Conservation (phyloP, 2,888 invertebrate species). For the Calameuta pallipes region DNA sequence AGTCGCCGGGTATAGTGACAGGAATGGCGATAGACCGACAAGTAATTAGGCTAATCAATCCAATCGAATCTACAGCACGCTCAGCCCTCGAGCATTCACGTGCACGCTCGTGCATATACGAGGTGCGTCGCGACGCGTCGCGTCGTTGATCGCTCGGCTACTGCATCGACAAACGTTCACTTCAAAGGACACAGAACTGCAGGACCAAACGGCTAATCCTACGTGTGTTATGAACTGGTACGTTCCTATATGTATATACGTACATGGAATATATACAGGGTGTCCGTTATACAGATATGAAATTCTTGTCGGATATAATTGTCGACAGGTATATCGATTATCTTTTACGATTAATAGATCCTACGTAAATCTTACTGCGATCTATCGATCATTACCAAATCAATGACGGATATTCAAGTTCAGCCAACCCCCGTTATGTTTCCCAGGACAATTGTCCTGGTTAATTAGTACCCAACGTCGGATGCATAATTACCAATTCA, state of each 20-base stretch:
- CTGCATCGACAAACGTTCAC: not conserved
- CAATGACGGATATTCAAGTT: no score
- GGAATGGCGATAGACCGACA: constrained; percentile 37
- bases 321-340: no score
- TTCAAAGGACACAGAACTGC: constrained; percentile 3
- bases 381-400: no score
- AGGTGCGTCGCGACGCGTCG: not conserved
- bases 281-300: no score
- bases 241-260: no score
- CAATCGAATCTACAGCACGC: constrained; percentile 28
- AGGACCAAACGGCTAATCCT: not conserved
- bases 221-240: not conserved
- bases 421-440: no score
- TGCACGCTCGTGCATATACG: not conserved
- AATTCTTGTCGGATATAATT: no score
- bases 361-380: no score
- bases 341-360: no score
- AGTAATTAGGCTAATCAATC: constrained; percentile 43
- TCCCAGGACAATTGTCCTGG: constrained; percentile 25
- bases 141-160: not conserved
- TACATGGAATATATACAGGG: no score
- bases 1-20: constrained; percentile 8
- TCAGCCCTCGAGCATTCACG: no score
- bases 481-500: constrained; percentile 13
- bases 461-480: constrained; percentile 37